These are phyloP conservation scores for Latheticus oryzae DNA, from an alignment of 2,888 invertebrate species.

Conservation along the genomic window DNA sequence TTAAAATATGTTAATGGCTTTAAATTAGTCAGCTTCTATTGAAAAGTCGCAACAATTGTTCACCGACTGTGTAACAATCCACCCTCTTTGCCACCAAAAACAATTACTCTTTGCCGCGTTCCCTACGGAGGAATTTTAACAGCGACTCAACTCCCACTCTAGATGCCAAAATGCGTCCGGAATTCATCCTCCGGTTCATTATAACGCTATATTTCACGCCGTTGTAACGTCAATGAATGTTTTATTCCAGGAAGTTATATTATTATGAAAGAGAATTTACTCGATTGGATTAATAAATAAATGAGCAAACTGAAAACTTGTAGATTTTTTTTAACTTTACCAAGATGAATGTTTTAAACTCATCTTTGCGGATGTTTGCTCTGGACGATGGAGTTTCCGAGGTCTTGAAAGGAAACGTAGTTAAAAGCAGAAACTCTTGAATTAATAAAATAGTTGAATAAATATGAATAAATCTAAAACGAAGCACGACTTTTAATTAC, in stretches of 20 bases:
- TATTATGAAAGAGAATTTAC: constrained; percentile 7
- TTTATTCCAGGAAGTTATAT: constrained; percentile 9
- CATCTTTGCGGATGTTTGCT: constrained; percentile 13
- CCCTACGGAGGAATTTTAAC: constrained; percentile 33
- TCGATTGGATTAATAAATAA: constrained; percentile 14
- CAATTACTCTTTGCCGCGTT: constrained; percentile 31
- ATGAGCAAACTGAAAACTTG: constrained; percentile 9
- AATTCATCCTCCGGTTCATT: constrained; percentile 26
- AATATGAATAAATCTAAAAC: too few relatives aligned
- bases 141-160: constrained; percentile 9
- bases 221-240: constrained; percentile 10
- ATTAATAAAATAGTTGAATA: too few relatives aligned
- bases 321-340: constrained; percentile 4
- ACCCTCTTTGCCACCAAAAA: constrained; percentile 25
- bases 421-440: too few relatives aligned
- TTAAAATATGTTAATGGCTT: constrained; percentile 18
- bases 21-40: constrained; percentile 24
- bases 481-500: too few relatives aligned
- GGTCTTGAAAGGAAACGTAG: neutral
- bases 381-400: constrained; percentile 9
- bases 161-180: constrained; percentile 13
- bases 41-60: constrained; percentile 23
- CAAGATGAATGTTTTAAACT: constrained; percentile 8
- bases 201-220: constrained; percentile 30
- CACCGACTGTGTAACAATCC: constrained; percentile 20